A percentile compares a stretch with the other conserved stretches of the same genome.
Conservation (phyloP, 2,888 invertebrate species). For the Sialis fuliginosa region DNA sequence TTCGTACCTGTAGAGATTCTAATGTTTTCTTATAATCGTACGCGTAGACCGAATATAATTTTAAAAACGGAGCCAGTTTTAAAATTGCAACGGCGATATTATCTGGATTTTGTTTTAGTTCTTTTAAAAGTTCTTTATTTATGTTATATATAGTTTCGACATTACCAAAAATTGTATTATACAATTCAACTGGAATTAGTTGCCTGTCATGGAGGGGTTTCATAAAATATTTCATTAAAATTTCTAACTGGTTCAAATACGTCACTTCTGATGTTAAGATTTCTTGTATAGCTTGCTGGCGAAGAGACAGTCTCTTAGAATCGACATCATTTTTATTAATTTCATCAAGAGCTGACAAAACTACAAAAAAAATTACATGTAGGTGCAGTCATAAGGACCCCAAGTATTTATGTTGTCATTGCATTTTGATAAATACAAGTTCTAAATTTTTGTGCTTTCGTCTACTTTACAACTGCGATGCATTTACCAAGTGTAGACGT, state of each 20-base stretch:
- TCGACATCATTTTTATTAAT: constrained; percentile 19
- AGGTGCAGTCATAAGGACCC: neutral
- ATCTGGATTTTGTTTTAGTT: constrained; percentile 33
- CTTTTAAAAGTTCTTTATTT: constrained; percentile 38
- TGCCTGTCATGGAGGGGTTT: constrained; percentile 33
- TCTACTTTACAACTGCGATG: neutral
- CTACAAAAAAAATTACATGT: constrained; percentile 16
- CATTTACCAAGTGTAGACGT: no score
- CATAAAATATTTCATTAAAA: constrained; percentile 44
- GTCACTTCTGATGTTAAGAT: constrained; percentile 50
- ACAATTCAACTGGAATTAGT: constrained; percentile 29
- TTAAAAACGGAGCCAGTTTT: constrained; percentile 57
- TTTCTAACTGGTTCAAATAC: constrained; percentile 47
- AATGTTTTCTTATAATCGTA: constrained; percentile 50
- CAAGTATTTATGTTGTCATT: constrained; percentile 1
- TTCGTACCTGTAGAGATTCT: constrained; percentile 36
- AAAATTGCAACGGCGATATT: constrained; percentile 47
- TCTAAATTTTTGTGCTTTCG: no score
- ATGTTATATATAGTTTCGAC: constrained; percentile 43
- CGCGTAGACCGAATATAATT: constrained; percentile 60
- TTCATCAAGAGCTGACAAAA: constrained; percentile 37
- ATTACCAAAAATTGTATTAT: constrained; percentile 40
- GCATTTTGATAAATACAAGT: neutral
- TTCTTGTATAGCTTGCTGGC: constrained; percentile 43
- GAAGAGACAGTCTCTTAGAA: constrained; percentile 18